Evolutionary conservation across 2,113 vertebrate species (phyloP), one percentile per base, ranked within the genome.

Genomic region (Microcebus griseorufus): DNA sequence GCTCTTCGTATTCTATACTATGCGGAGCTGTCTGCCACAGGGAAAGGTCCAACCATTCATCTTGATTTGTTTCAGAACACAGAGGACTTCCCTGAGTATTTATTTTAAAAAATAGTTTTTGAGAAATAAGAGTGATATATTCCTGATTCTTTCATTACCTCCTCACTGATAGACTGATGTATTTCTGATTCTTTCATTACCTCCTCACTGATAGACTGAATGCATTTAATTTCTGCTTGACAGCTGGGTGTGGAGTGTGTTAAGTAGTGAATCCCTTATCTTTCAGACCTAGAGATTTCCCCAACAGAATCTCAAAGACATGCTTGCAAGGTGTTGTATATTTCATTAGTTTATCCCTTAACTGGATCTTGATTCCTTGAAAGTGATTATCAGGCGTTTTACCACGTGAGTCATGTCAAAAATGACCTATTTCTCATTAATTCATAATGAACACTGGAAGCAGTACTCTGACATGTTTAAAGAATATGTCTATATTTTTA

Each of bases 311-410:
- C 65, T 53, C 60, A 17, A 45, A 70, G 51, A 42, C 62, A 1
- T 22, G 70, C 64, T 64, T 73, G 53, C 13, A 83, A 83, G 23
- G n/a, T 20, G 42, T 42, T 32, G 32, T 25, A 5, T 48, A 42
- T 93, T 83, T 89, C 69, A 34, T 78, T 39, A 53, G 60, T 78
- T 89, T 79, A 82, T 92, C 81, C 37, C 42, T 69, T 18, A 93
- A 70, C 62, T 64, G 6, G 4, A 64, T 42, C 67, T 86, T 53
- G n/a, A 93, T 48, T 89, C 16, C 55, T 51, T 53, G 32, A 91
- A 89, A 90, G 55, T 39, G 20, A 13, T 65, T 95, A 32, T 64
- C 79, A 78, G 29, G 32, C 55, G 7, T 83, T 92, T 72, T 76
- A 76, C 73, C 73, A 45, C 6, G 42, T 60, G n/a, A 88, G 9